phyloP scores from a whole-genome alignment of 2,888 invertebrate species.

The Tenthredo notha region DNA sequence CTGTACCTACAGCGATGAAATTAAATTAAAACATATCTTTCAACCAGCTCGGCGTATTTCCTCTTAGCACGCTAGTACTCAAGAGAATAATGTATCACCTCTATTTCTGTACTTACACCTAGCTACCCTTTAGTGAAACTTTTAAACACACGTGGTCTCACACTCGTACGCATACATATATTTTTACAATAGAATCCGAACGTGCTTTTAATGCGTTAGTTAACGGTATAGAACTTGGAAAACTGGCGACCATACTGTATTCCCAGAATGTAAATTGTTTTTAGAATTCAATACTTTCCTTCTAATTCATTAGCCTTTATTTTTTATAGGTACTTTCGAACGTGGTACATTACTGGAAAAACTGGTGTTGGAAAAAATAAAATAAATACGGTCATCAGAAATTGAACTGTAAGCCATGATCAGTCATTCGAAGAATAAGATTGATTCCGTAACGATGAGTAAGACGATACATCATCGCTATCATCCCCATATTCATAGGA shows the following conservation, averaged over 20 bases:
- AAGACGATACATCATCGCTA: background rate
- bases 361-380: background rate
- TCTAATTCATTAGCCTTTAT: background rate
- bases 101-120: background rate
- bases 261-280: background rate
- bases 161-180: background rate
- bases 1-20: slow-evolving; percentile 31
- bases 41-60: background rate
- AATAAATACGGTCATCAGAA: background rate
- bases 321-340: background rate
- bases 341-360: background rate
- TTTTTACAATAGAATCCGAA: slow-evolving; percentile 6
- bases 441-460: background rate
- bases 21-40: slow-evolving; percentile 43
- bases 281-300: background rate
- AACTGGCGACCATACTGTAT: background rate
- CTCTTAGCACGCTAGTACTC: slow-evolving; percentile 41
- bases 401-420: background rate
- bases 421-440: background rate
- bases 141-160: background rate
- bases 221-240: background rate
- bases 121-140: background rate
- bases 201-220: slow-evolving; percentile 3
- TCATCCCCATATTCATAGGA: background rate
- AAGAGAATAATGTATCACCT: slow-evolving; percentile 27